Evolutionary conservation across 2,797 vertebrate species (phyloP), one percentile per base, ranked within the genome.

Genomic region (Falco biarmicus): DNA sequence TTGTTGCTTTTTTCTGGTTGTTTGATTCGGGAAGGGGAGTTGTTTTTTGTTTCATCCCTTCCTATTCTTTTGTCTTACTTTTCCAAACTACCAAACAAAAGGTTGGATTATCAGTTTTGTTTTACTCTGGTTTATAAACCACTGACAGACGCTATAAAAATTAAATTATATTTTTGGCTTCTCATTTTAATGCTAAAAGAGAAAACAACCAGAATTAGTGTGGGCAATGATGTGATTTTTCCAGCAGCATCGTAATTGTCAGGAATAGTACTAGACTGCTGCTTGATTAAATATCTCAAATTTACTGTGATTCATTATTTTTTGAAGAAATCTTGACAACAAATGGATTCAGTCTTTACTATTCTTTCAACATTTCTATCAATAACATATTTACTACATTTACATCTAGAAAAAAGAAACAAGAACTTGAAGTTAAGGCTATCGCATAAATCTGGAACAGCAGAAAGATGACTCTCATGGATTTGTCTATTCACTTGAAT

Each of bases 141-240:
- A 59, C 19, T 39, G n/a, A 60, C 48, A 69, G 31, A 84, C 81
- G 16, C 32, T 63, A 48, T 80, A 50, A 53, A 88, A 82, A 29
- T 47, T 39, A 54, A 39, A 34, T 5, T 18, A 5, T 11, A 39
- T 70, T 70, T 65, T 71, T 69, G 2, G 8, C 57, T 83, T 90
- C 68, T 39, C 19, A 41, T 80, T 92, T 89, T 85, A 80, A 54
- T 74, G 48, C 10, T 61, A 45, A 57, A 94, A 80, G 56, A 54
- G 31, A 86, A 93, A 93, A 76, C 20, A 93, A 22, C 4, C 17
- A 50, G 77, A 89, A 93, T 66, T 77, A 57, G 61, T 80, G 53
- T 60, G 45, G 41, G 16, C 19, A 66, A 65, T 87, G 45, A 87
- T 53, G 19, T 60, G 74, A 59, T 90, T 96, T 94, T 96, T 86